These are phyloP conservation scores for Apistogramma diplotaenia DNA, from an alignment of 2,113 vertebrate genomes.

Conservation along the genomic window DNA sequence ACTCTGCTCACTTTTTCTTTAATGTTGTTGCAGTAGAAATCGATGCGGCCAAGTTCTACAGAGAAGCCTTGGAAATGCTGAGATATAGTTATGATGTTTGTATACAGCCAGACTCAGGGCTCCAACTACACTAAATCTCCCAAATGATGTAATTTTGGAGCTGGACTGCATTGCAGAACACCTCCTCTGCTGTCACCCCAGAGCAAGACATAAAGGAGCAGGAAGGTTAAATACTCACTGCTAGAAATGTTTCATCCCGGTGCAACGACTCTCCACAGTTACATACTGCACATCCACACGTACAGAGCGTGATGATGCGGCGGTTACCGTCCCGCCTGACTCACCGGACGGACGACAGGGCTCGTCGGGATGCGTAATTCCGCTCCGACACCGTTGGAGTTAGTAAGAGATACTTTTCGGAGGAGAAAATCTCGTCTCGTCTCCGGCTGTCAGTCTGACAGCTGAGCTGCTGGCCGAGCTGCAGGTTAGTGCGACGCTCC, in stretches of 20 bases:
- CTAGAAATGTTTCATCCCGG: background rate
- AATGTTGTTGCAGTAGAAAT: background rate
- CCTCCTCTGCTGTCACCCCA: constrained; percentile 9
- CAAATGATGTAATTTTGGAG: constrained; percentile 28
- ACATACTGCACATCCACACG: background rate
- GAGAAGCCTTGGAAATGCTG: background rate
- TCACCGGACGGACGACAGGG: constrained; percentile 46
- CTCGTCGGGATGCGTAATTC: constrained; percentile 31
- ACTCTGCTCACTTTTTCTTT: background rate
- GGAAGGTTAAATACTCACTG: background rate
- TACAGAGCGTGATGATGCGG: constrained; percentile 34
- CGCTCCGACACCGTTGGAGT: constrained; percentile 36
- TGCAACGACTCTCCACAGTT: constrained; percentile 15
- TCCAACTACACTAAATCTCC: constrained; percentile 11
- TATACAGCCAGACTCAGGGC: background rate
- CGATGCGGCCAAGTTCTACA: background rate
- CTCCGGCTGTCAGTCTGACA: background rate
- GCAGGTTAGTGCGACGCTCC: constrained; percentile 10
- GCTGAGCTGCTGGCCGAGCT: constrained; percentile 28
- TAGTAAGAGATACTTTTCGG: constrained; percentile 35
- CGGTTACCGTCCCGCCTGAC: constrained; percentile 39
- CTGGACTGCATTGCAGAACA: constrained; percentile 59
- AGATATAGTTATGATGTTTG: background rate
- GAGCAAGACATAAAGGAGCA: background rate
- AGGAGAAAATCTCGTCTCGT: constrained; percentile 31